Base-by-base conservation (phyloP, 1,140 invertebrate species). In the Lepidurus packardi region DNA sequence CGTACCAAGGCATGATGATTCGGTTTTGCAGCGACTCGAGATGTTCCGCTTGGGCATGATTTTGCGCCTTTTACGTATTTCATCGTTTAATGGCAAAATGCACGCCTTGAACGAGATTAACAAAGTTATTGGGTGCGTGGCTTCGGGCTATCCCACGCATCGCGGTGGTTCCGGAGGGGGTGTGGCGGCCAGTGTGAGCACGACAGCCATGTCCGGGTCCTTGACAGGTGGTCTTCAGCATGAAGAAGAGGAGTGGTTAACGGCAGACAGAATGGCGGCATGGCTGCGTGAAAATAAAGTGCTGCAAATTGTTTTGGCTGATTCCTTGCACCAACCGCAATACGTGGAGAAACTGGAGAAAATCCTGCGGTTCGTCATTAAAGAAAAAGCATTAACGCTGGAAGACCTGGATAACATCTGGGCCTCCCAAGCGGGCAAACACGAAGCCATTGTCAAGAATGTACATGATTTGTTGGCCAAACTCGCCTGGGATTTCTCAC, bases 21-120 rank as follows among this genome's bases (percentile, higher is more conserved):
- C 91, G 81, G 53, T 65, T 21, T 91, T 95, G 83, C 91, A 93
- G 86, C 93, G 91, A 83, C 88, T 98, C 80, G 96, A 98, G 88
- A 94, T 97, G 85, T 96, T 98, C 87, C 90, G 96, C 82, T 87
- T 98, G 80, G 96, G 97, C 88, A 98, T 98, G 93, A 97, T 98
- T 82, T 87, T 98, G 80, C 88, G 89, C 87, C 90, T 81, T 81
- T 74, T 98, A 77, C 94, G 98, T 89, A 97, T 98, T 84, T 98
- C 96, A 16, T 98, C 96, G 53, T 99, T 98, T 84, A 98, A 98
- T 87, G 96, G 97, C 10, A 98, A 98, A 88, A 99, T 99, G 97
- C 98, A 97, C 85, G 96, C 97, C 43, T 87, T 99, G 45, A 98
- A 98, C 87, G 97, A 99, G 90, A 95, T 99, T 47, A 99, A 99